Conservation (phyloP, 2,888 invertebrate species). For the Drosophila phalerata region DNA sequence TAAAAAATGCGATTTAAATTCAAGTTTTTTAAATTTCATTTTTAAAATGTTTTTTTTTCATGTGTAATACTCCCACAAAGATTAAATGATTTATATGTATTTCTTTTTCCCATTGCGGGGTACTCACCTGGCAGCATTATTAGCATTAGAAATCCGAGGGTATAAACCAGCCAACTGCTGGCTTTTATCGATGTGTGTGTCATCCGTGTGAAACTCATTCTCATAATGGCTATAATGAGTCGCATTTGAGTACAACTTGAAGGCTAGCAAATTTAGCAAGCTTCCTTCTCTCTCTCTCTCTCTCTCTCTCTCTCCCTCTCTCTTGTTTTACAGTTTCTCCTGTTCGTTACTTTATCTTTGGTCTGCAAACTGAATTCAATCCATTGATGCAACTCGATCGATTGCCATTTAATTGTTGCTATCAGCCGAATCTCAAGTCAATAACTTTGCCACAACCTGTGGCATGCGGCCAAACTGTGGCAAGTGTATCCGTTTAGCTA, state of each 20-base stretch:
- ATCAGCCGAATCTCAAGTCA: conserved; percentile 20
- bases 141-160: conserved; percentile 60
- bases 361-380: conserved; percentile 3
- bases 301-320: not conserved
- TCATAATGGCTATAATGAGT: conserved; percentile 37
- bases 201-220: conserved; percentile 47
- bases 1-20: too few species aligned
- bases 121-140: conserved; percentile 75
- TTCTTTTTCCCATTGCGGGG: not conserved
- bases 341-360: conserved; percentile 1
- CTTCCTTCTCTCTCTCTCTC: not conserved
- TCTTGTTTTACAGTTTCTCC: not conserved
- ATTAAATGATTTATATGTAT: not conserved
- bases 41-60: too few species aligned
- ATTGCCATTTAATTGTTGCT: conserved; percentile 32
- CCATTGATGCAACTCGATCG: conserved; percentile 31
- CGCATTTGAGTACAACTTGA: conserved; percentile 29
- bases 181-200: conserved; percentile 35
- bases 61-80: not conserved
- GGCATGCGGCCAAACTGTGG: conserved; percentile 47
- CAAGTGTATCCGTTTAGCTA: conserved; percentile 28
- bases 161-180: conserved; percentile 57
- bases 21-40: too few species aligned
- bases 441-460: conserved; percentile 45
- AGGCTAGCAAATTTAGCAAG: conserved; percentile 4